phyloP scores from a whole-genome alignment of 1,140 invertebrate genomes.

The Drosophila subpulchrella region DNA sequence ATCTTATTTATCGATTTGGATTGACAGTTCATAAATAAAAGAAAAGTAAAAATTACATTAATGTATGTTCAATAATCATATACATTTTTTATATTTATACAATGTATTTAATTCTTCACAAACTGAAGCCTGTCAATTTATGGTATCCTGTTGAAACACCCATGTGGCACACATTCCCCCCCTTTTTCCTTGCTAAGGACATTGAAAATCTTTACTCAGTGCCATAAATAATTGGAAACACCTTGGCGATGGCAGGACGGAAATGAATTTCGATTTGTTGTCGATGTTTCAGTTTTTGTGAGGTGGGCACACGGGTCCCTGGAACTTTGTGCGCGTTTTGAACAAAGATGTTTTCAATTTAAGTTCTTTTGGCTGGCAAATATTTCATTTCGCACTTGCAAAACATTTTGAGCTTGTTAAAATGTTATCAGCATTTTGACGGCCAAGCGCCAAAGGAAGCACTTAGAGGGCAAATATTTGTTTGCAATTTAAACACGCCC shows the following conservation, averaged over 20 bases:
- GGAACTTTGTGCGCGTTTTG: conserved; percentile 19
- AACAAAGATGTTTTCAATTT: conserved; percentile 41
- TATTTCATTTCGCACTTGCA: conserved; percentile 47
- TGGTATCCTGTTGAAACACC: not conserved
- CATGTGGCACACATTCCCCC: not conserved
- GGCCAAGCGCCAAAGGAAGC: conserved; percentile 23
- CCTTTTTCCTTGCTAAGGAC: conserved; percentile 1
- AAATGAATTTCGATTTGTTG: conserved; percentile 52
- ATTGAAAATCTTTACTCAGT: conserved; percentile 16
- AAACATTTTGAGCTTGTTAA: conserved; percentile 56
- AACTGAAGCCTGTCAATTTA: not conserved
- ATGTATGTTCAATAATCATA: too few species aligned
- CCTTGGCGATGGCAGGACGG: conserved; percentile 42
- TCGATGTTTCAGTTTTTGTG: conserved; percentile 24
- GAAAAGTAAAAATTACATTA: not conserved
- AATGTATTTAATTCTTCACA: not conserved
- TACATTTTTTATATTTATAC: too few species aligned
- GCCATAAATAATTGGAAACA: conserved; percentile 39
- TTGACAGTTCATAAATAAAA: not conserved
- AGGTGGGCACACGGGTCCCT: conserved; percentile 3
- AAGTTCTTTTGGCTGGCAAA: conserved; percentile 47
- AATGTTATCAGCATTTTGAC: conserved; percentile 40
- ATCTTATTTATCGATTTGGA: not conserved
- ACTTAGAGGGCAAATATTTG: conserved; percentile 61
- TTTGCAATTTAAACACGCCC: conserved; percentile 59